Evolutionary conservation across 2,797 vertebrate genomes (phyloP).

Genomic region (Alfaro cultratus): DNA sequence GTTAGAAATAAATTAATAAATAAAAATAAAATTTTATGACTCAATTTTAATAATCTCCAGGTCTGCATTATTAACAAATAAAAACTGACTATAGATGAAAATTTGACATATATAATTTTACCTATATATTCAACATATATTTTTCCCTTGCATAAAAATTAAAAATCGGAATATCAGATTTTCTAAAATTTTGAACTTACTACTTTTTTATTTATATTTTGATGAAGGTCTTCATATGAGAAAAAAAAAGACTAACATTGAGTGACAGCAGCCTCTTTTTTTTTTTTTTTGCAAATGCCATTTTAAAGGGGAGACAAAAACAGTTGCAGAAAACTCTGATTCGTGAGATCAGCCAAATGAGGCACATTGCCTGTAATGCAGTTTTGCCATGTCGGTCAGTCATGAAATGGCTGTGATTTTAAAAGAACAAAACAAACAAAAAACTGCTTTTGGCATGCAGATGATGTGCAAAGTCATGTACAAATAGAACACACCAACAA

Average conservation of each 20-base stretch:
- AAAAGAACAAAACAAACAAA: background rate
- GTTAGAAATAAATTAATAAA: background rate
- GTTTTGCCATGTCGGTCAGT: no score
- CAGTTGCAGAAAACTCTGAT: no score
- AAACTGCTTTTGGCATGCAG: no score
- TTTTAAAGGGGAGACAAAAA: no score
- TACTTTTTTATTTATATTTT: no score
- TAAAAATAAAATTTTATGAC: background rate
- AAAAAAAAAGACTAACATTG: no score
- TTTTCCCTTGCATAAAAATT: background rate
- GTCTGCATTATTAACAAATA: background rate
- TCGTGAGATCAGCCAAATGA: no score
- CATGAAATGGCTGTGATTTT: background rate
- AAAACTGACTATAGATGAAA: background rate
- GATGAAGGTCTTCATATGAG: no score
- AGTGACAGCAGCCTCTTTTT: no score
- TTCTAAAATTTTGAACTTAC: background rate
- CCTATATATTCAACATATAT: background rate
- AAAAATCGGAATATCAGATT: background rate
- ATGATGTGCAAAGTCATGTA: background rate
- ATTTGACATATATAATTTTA: background rate
- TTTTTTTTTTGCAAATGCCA: no score
- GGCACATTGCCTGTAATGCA: no score
- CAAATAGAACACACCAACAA: background rate
- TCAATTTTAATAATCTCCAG: background rate